A percentile compares a stretch with the other conserved stretches of the same genome.
Evolutionary conservation across 2,888 invertebrate species (phyloP).

Genomic region (Ectemnius cavifrons): DNA sequence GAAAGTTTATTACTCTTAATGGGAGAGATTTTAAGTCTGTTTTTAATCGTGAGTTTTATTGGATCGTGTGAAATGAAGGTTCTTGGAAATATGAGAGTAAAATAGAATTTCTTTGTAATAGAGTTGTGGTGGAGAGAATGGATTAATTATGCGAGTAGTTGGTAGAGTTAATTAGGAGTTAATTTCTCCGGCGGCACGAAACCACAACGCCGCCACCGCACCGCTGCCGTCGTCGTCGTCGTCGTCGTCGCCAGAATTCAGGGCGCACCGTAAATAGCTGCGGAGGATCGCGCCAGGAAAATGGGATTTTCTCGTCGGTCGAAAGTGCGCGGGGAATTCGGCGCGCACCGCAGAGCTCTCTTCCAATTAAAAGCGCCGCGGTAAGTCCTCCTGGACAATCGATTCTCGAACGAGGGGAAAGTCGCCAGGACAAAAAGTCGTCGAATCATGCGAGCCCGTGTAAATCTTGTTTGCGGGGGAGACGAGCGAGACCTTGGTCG

Average conservation of each 20-base stretch:
- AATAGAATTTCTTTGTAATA: too few species aligned
- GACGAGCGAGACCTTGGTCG: background rate
- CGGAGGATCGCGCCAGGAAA: constrained; percentile 38
- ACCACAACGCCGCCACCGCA: background rate
- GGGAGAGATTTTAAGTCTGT: too few species aligned
- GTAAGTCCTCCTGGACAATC: constrained; percentile 7
- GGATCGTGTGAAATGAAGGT: too few species aligned
- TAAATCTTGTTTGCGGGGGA: background rate
- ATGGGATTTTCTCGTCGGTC: constrained; percentile 44
- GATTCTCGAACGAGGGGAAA: background rate
- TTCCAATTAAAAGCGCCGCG: constrained; percentile 10
- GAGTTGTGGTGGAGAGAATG: too few species aligned
- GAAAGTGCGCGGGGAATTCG: constrained; percentile 45
- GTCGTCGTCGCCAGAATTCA: background rate
- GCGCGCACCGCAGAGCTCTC: constrained; percentile 21
- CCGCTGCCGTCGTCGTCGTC: too few species aligned
- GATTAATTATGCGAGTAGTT: too few species aligned
- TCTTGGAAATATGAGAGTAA: too few species aligned
- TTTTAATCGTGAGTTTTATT: too few species aligned
- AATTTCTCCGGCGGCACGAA: constrained; percentile 27
- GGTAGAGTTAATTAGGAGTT: constrained; percentile 35
- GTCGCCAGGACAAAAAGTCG: background rate
- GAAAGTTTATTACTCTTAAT: too few species aligned
- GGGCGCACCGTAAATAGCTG: constrained; percentile 22
- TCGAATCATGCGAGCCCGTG: background rate